Base-by-base conservation (phyloP, 1,140 invertebrate genomes). In the Neuroterus valhalla region DNA sequence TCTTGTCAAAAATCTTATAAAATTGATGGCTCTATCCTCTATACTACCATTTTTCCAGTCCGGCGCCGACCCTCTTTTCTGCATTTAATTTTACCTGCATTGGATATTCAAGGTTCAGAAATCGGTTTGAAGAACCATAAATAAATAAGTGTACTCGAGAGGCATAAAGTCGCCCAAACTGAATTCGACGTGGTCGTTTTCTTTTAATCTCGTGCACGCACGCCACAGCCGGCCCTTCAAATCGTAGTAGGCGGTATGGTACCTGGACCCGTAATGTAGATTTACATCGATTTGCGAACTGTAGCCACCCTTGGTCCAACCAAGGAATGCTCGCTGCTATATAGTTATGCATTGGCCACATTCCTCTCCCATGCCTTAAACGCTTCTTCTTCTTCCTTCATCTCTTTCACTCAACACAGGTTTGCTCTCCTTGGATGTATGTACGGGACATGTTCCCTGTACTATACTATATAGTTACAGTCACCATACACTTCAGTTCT, bases 301-400 rank as follows among this genome's bases (percentile, higher is more conserved):
- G 85, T 87, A 87, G 78, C 71, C 83, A 84, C 84, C 80, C 83
- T 84, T 81, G 82, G 81, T 74, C 75, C 79, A 70, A 79, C 86
- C 23, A 31, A 62, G 31, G 84, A 86, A 89, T 87, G 86, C 81
- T 67, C 83, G 81, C 83, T 85, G 85, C 83, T 89, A 89, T 89
- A 89, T 87, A 89, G 86, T 88, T 88, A 88, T 89, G 86, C 86
- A 86, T 88, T 88, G 83, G 85, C 86, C 87, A 86, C 87, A 89
- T 89, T 89, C 87, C 87, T 87, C 86, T 88, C 87, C 86, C 87
- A 88, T 89, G 87, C 86, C 86, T 84, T 75, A 79, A 83, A 85
- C 85, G 79, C 81, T 86, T n/a, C n/a, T n/a, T n/a, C 81, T 81
- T 86, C 82, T 85, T 83, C 80, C 81, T 83, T 78, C 77, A 68